Evolutionary conservation across 2,797 vertebrate genomes (phyloP).

Genomic region (Etheostoma nigrum): DNA sequence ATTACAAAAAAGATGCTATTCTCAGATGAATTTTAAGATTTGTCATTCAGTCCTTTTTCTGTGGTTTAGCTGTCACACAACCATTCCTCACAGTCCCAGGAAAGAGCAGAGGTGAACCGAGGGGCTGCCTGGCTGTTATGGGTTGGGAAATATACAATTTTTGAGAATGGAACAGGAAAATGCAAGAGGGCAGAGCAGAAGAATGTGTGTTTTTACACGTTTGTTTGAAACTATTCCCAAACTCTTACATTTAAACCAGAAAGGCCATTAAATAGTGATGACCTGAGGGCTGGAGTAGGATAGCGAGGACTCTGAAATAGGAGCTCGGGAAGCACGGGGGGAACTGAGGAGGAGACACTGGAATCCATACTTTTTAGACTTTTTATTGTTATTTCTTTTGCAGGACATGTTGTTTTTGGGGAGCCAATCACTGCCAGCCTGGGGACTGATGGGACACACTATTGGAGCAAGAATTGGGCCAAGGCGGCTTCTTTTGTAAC

Average conservation of each 20-base stretch:
- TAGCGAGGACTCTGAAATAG: too few relatives aligned
- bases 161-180: slow-evolving; percentile 27
- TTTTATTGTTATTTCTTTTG: slow-evolving; percentile 14
- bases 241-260: slow-evolving; percentile 24
- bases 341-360: too few relatives aligned
- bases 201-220: slow-evolving; percentile 38
- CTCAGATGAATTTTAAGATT: slow-evolving; percentile 25
- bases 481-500: slow-evolving; percentile 97
- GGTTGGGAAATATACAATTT: slow-evolving; percentile 40
- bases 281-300: too few relatives aligned
- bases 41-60: slow-evolving; percentile 29
- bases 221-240: slow-evolving; percentile 34
- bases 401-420: slow-evolving; percentile 97
- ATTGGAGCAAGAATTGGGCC: slow-evolving; percentile 99
- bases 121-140: slow-evolving; percentile 1
- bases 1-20: slow-evolving; percentile 19
- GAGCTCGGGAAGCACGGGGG: too few relatives aligned
- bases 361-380: neutral
- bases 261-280: slow-evolving; percentile 8
- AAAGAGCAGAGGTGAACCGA: slow-evolving; percentile 34
- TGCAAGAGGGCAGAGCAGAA: neutral
- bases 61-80: slow-evolving; percentile 37
- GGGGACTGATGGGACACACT: slow-evolving; percentile 96
- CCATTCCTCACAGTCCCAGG: slow-evolving; percentile 34
- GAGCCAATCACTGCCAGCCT: slow-evolving; percentile 97